phyloP scores from a whole-genome alignment of 1,140 invertebrate genomes.

The Sarcophaga bullata region DNA sequence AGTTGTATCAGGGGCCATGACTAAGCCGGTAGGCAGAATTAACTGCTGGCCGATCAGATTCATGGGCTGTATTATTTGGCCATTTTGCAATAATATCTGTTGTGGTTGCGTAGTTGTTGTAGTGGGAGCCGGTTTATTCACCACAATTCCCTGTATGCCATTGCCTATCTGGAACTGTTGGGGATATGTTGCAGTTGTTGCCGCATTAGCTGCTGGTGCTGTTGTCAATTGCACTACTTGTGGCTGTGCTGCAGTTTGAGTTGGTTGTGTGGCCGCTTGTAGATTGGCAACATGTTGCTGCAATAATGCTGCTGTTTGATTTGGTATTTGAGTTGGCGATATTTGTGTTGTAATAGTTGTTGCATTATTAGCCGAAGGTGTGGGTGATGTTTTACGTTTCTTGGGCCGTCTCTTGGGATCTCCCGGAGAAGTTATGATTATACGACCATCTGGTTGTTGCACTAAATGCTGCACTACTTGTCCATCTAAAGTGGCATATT shows the following conservation, averaged over 20 bases:
- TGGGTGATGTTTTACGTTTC: slow-evolving; percentile 73
- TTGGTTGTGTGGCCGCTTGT: slow-evolving; percentile 36
- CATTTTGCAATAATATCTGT: slow-evolving; percentile 74
- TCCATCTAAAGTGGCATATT: slow-evolving; percentile 71
- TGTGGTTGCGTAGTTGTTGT: slow-evolving; percentile 75
- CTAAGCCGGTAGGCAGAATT: slow-evolving; percentile 82
- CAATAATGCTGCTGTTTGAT: slow-evolving; percentile 57
- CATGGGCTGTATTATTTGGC: slow-evolving; percentile 74
- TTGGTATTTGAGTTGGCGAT: slow-evolving; percentile 62
- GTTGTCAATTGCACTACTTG: slow-evolving; percentile 52
- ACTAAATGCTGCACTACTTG: slow-evolving; percentile 74
- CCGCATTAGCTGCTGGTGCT: slow-evolving; percentile 42
- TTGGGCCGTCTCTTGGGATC: slow-evolving; percentile 79
- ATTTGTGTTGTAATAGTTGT: slow-evolving; percentile 58
- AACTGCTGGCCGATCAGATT: slow-evolving; percentile 86
- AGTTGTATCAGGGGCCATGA: slow-evolving; percentile 76
- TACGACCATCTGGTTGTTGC: slow-evolving; percentile 65
- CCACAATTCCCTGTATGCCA: slow-evolving; percentile 67
- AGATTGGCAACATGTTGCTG: slow-evolving; percentile 50
- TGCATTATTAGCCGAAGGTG: slow-evolving; percentile 50
- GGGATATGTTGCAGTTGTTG: slow-evolving; percentile 68
- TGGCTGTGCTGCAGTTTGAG: slow-evolving; percentile 45
- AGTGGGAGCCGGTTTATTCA: slow-evolving; percentile 73
- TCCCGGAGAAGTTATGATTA: slow-evolving; percentile 74
- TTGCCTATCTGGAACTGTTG: slow-evolving; percentile 72